Base-by-base conservation (phyloP, 2,797 vertebrate genomes). In the Siniperca scherzeri region DNA sequence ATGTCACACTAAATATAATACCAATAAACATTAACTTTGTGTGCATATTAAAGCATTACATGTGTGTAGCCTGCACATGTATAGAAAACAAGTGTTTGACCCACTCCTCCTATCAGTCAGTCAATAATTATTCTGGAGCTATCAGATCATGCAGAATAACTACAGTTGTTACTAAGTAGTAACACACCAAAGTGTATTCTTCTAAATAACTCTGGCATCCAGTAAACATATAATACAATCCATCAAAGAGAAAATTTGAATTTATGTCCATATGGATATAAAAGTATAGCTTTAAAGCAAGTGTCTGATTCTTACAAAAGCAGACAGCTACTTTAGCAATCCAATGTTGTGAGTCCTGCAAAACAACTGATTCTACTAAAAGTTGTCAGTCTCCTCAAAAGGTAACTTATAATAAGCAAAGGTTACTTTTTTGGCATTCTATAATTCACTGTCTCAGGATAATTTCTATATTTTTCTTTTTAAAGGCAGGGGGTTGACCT, bases 21-120 rank as follows among this genome's bases (percentile, higher is more conserved):
- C 7, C 44, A 55, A 19, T 65, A 60, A 62, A 16, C 7, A 62
- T 79, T 42, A 62, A 25, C 60, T 61, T 27, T 46, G 11, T 68
- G 46, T 33, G 11, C 36, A 64, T 64, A 33, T 52, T 50, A 62
- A 50, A 74, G 25, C 12, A n/a, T 75, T n/a, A 64, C 30, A 77
- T 36, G 25, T 60, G 16, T 46, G 19, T 65, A 14, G 53, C 50
- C 9, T 62, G 27, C 1, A 81, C 16, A 22, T 13, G 55, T 36
- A 36, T 7, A 55, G 7, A 57, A 27, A 52, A 74, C 10, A 7
- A 46, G 0, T 27, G 8, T 59, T 44, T 36, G 3, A 42, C 2
- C 33, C 16, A 66, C 1, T 30, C 17, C 3, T 3, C 14, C 36
- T n/a, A 5, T 64, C 57, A 69, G 14, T 62, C 13, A 60, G 14